Conservation (phyloP, 2,797 vertebrate genomes). For the Potorous gilbertii region DNA sequence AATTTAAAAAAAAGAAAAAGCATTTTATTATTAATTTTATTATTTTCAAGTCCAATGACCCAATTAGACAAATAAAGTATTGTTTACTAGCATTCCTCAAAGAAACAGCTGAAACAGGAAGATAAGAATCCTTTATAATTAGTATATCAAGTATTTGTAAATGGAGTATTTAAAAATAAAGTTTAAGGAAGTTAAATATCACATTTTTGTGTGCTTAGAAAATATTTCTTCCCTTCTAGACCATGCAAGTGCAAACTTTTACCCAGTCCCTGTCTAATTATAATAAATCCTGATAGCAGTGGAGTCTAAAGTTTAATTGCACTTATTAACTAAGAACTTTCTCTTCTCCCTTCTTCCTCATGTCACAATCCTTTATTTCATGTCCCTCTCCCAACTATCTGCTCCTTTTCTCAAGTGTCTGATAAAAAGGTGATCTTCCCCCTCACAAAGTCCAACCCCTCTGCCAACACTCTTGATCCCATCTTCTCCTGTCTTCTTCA, state of each 20-base stretch:
- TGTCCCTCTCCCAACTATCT: neutral
- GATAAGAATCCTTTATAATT: neutral
- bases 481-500: neutral
- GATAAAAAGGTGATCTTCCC: neutral
- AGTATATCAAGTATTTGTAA: neutral
- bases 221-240: neutral
- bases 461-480: neutral
- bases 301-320: neutral
- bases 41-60: neutral
- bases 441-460: neutral
- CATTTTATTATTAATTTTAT: neutral
- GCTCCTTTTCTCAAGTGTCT: neutral
- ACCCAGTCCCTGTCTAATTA: neutral
- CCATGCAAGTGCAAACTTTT: neutral
- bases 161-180: neutral
- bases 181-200: neutral
- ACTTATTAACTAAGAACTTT: neutral
- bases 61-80: neutral
- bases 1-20: neutral
- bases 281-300: neutral
- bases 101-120: neutral
- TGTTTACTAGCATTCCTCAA: neutral
- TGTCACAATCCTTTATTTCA: neutral
- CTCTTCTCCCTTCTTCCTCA: neutral
- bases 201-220: neutral